Evolutionary conservation across 2,797 vertebrate genomes (phyloP).

Genomic region (Tamandua tetradactyla): DNA sequence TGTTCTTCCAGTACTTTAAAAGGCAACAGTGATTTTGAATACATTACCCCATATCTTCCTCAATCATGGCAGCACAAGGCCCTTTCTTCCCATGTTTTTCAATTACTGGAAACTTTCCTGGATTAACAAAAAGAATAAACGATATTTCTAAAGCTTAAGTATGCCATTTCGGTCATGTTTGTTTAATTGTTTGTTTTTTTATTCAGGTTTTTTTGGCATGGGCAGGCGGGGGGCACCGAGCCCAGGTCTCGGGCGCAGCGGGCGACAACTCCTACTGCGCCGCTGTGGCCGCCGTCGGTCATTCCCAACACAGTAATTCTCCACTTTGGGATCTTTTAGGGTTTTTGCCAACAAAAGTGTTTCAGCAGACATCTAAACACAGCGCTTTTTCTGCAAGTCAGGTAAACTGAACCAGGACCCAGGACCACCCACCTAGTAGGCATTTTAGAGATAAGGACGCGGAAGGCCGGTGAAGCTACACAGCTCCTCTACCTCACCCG

Average conservation of each 20-base stretch:
- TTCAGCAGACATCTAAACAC: constrained; percentile 34
- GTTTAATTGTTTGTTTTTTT: too few relatives aligned
- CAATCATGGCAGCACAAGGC: constrained; percentile 67
- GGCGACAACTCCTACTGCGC: too few relatives aligned
- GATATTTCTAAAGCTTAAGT: neutral
- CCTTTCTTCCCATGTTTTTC: constrained; percentile 88
- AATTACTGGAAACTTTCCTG: constrained; percentile 79
- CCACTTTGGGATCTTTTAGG: neutral
- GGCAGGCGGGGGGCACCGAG: too few relatives aligned
- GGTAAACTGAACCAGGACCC: constrained; percentile 6
- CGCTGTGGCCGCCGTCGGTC: too few relatives aligned
- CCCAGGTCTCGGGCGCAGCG: too few relatives aligned
- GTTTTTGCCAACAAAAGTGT: constrained; percentile 3
- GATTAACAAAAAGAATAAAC: constrained; percentile 65
- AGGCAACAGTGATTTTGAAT: constrained; percentile 41
- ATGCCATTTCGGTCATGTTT: constrained; percentile 2
- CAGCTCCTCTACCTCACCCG: neutral
- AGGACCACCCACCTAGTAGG: neutral
- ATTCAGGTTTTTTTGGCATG: too few relatives aligned
- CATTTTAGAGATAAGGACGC: neutral
- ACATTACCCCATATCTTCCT: constrained; percentile 86
- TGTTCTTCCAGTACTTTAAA: constrained; percentile 41
- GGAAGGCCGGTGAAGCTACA: neutral
- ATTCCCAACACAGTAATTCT: neutral
- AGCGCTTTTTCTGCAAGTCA: neutral